Conservation (phyloP, 1,140 invertebrate genomes). For the Drosophila ercepeae region DNA sequence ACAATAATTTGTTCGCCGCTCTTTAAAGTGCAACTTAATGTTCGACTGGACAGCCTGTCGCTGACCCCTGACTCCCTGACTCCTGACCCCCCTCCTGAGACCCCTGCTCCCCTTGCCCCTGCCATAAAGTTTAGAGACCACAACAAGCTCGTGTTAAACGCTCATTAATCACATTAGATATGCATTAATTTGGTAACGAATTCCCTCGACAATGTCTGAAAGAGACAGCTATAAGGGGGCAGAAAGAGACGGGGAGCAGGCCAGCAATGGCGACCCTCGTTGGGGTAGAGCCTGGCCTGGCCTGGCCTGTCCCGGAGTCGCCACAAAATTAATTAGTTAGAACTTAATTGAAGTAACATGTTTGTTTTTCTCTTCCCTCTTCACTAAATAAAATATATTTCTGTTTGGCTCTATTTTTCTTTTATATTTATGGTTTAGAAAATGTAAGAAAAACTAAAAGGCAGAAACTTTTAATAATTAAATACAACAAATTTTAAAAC, state of each 20-base stretch:
- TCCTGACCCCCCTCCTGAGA: conserved; percentile 21
- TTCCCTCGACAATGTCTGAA: conserved; percentile 8
- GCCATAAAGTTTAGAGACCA: conserved; percentile 3
- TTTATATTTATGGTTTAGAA: neutral
- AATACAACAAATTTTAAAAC: too few relatives aligned
- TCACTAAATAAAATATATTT: neutral
- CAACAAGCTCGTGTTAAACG: conserved; percentile 72
- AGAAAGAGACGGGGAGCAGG: neutral
- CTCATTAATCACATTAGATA: conserved; percentile 80
- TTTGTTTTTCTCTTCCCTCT: neutral
- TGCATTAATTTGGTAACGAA: conserved; percentile 68
- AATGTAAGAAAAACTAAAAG: too few relatives aligned
- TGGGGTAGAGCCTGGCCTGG: conserved; percentile 6
- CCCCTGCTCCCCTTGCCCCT: conserved; percentile 2
- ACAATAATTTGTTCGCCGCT: conserved; percentile 79
- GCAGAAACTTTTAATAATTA: too few relatives aligned
- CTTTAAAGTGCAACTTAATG: conserved; percentile 79
- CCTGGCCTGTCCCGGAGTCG: neutral
- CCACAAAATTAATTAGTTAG: conserved; percentile 11
- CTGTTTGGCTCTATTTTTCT: neutral
- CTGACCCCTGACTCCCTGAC: neutral
- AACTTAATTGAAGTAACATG: neutral
- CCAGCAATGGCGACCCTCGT: neutral
- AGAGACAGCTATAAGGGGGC: neutral
- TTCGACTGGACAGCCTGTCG: conserved; percentile 35